phyloP scores from a whole-genome alignment of 2,888 invertebrate genomes.

The Andrena fulva region DNA sequence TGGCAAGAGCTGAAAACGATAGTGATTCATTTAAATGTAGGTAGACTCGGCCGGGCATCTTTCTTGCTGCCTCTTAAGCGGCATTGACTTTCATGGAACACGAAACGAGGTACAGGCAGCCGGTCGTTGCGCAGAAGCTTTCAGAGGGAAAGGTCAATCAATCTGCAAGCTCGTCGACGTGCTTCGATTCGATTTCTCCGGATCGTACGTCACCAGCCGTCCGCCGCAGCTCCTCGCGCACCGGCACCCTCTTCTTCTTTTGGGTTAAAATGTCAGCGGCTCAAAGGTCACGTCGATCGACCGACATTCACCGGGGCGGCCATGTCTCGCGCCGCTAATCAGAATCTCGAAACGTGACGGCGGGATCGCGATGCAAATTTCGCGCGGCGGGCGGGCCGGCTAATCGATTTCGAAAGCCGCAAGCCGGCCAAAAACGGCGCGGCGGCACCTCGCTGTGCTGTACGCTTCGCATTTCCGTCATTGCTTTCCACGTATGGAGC shows the following conservation, averaged over 20 bases:
- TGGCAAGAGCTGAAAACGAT: neutral
- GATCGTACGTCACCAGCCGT: slow-evolving; percentile 47
- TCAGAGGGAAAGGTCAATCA: slow-evolving; percentile 36
- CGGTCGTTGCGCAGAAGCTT: neutral
- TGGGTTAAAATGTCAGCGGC: slow-evolving; percentile 70
- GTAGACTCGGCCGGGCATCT: neutral
- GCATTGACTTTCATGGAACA: slow-evolving; percentile 37
- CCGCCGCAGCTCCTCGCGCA: slow-evolving; percentile 14
- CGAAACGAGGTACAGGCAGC: slow-evolving; percentile 9
- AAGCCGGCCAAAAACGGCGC: neutral
- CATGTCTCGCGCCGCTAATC: slow-evolving; percentile 63
- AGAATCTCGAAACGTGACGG: slow-evolving; percentile 28
- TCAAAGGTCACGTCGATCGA: slow-evolving; percentile 68
- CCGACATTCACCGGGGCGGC: slow-evolving; percentile 54
- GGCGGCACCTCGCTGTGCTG: too few species aligned
- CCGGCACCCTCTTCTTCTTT: slow-evolving; percentile 32
- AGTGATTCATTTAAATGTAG: neutral
- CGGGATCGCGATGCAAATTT: neutral
- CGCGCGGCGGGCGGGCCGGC: neutral
- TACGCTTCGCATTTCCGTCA: neutral
- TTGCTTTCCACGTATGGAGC: neutral
- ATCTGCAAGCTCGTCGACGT: slow-evolving; percentile 39
- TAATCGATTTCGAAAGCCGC: neutral
- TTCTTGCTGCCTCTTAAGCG: slow-evolving; percentile 14
- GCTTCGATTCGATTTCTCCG: slow-evolving; percentile 51